These are phyloP conservation scores for Theonella swinhoei DNA, from an alignment of 37 sponge, comb jelly and placozoan genomes.

Conservation along the genomic window DNA sequence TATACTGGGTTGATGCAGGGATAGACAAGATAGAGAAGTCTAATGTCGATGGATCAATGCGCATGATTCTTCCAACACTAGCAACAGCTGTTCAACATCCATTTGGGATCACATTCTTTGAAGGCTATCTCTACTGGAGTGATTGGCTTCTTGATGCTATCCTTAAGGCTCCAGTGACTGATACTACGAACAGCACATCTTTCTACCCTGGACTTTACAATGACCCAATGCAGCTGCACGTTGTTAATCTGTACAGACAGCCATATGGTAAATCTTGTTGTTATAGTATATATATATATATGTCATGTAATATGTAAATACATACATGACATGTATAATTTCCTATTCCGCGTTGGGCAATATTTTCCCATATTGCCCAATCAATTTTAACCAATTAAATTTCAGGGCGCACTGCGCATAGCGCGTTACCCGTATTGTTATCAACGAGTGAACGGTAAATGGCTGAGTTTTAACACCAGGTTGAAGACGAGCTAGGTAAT, in stretches of 20 bases:
- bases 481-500: too few relatives aligned
- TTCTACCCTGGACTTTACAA: not conserved
- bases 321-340: too few relatives aligned
- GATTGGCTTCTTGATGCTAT: not conserved
- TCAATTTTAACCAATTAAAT: too few relatives aligned
- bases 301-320: too few relatives aligned
- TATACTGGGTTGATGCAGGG: slow-evolving; percentile 77
- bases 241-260: not conserved
- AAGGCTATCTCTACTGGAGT: not conserved
- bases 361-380: too few relatives aligned
- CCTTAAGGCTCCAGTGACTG: not conserved
- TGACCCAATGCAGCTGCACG: not conserved
- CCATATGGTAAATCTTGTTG: slow-evolving; percentile 2
- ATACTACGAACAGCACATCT: not conserved
- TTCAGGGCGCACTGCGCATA: too few relatives aligned
- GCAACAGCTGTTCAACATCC: not conserved
- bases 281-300: too few relatives aligned
- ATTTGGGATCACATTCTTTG: too few relatives aligned
- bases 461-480: too few relatives aligned
- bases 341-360: too few relatives aligned
- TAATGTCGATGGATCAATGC: slow-evolving; percentile 1
- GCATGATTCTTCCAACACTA: slow-evolving; percentile 40
- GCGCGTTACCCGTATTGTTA: too few relatives aligned
- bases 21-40: slow-evolving; percentile 45
- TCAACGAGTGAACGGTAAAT: not conserved